A percentile compares a stretch with the other conserved stretches of the same genome.
phyloP scores from a whole-genome alignment of 2,797 vertebrate genomes.

The Cacajao melanocephalus region DNA sequence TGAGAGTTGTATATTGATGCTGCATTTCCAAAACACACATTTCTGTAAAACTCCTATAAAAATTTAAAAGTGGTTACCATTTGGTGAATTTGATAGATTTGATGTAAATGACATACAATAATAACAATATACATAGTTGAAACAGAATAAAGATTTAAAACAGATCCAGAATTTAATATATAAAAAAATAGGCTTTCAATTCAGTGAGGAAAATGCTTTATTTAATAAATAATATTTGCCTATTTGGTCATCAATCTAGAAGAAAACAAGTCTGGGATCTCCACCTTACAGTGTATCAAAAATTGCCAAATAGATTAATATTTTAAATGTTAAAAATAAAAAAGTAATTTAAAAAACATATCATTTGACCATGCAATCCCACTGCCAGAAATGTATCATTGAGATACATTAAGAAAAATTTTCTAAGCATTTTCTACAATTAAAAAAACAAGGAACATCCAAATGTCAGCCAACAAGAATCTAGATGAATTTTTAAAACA shows the following conservation, averaged over 20 bases:
- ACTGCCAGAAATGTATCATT: background rate
- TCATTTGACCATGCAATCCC: background rate
- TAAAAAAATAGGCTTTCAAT: background rate
- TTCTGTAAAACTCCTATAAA: background rate
- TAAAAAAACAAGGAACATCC: background rate
- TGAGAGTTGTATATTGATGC: background rate
- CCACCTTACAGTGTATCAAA: background rate
- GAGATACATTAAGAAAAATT: background rate
- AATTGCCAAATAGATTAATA: background rate
- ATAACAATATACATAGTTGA: background rate
- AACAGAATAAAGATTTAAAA: slow-evolving; percentile 6
- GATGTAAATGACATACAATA: background rate
- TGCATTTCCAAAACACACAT: background rate
- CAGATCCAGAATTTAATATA: background rate
- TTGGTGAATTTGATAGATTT: background rate
- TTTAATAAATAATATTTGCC: background rate
- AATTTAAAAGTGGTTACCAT: background rate
- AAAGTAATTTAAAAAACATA: background rate
- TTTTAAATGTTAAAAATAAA: slow-evolving; percentile 46
- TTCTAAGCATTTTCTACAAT: background rate
- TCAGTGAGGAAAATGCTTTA: background rate
- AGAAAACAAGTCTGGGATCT: background rate
- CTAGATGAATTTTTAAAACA: background rate
- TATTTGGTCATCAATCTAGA: background rate
- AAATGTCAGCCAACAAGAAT: background rate